Evolutionary conservation across 2,888 invertebrate species (phyloP), one percentile per base, ranked within the genome.

Genomic region (Anarsia innoxiella): DNA sequence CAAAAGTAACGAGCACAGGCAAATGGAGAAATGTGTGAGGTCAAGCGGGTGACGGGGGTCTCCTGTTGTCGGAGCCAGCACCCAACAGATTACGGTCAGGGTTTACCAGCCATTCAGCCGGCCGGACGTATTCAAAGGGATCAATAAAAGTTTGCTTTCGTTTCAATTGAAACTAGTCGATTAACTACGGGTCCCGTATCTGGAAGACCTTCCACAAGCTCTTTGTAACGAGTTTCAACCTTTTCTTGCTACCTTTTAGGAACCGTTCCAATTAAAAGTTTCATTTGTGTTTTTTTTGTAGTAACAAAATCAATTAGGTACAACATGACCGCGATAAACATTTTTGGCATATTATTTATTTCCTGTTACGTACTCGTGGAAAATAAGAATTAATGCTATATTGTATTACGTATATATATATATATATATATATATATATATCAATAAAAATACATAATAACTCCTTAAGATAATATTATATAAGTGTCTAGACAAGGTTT

Each of bases 21-120:
- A 56, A 69, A 67, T 66, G 56, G 59, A 66, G 66, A 68, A 66
- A 74, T 64, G 66, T 66, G 67, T 66, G 70, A 72, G 73, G 71
- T 75, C 74, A 66, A 62, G 64, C 66, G 64, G 56, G 59, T 62
- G 62, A 69, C 66, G 61, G 53, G 66, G 63, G 69, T n/a, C n/a
- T n/a, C 65, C 65, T 66, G 69, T 64, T 68, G 61, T 57, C 59
- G 56, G 56, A 58, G 64, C 61, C 65, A 59, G 60, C 56, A 58
- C 58, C 58, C 64, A 59, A 68, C 66, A 69, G 72, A 72, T 75
- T 77, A 73, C 74, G 69, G 68, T 64, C 66, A 58, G 49, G 63
- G 64, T 61, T 66, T 67, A 69, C 62, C 63, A 68, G 64, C n/a
- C n/a, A n/a, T 70, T 68, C 66, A 71, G 70, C 66, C 67, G 68